phyloP scores from a whole-genome alignment of 2,888 invertebrate species.

The Mamestra brassicae region DNA sequence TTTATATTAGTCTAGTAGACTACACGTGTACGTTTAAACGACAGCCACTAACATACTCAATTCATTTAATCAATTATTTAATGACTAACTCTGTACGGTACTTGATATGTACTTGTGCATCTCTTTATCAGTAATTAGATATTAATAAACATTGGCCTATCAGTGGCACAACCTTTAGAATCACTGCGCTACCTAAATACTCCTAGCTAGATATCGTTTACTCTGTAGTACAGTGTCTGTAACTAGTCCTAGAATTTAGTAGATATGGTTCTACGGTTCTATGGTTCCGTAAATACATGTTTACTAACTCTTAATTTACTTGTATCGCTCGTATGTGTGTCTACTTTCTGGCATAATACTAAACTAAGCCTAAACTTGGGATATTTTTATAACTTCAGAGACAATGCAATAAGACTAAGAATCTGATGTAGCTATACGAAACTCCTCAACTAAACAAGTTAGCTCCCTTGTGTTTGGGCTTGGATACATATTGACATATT shows the following conservation, averaged over 20 bases:
- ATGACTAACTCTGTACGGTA: constrained; percentile 21
- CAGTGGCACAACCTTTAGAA: constrained; percentile 64
- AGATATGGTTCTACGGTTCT: not conserved
- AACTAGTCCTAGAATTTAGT: no score
- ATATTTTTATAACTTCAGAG: no score
- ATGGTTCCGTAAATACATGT: no score
- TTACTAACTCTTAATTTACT: no score
- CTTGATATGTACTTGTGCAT: constrained; percentile 23
- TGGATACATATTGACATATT: no score
- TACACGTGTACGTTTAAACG: constrained; percentile 48
- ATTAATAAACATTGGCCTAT: constrained; percentile 59
- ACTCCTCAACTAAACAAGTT: no score
- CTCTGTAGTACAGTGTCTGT: not conserved
- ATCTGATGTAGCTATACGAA: no score
- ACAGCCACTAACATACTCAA: constrained; percentile 3
- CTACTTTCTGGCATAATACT: no score
- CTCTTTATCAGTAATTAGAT: constrained; percentile 58
- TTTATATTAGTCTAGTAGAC: constrained; percentile 8
- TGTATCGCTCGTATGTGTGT: no score
- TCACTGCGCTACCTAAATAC: constrained; percentile 44
- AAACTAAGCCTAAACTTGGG: no score
- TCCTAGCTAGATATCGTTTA: constrained; percentile 1
- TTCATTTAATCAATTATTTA: constrained; percentile 32
- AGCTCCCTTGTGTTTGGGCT: no score
- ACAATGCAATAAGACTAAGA: no score